phyloP scores from a whole-genome alignment of 1,140 invertebrate species.

The Bombus polaris region DNA sequence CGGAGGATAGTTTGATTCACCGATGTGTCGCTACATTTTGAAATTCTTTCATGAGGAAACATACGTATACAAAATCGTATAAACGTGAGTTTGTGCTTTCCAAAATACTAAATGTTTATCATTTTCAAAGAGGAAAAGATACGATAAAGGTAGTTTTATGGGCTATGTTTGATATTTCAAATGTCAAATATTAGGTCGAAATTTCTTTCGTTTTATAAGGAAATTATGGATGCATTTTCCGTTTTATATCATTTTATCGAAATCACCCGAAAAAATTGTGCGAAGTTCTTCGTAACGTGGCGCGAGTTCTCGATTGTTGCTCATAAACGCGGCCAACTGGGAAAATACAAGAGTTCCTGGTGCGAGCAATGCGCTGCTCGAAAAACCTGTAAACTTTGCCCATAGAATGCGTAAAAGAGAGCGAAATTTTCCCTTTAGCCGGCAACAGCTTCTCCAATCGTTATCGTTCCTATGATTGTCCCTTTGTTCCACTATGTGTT shows the following conservation, averaged over 20 bases:
- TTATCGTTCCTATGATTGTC: neutral
- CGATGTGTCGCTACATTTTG: neutral
- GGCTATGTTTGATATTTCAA: no score
- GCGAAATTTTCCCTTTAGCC: neutral
- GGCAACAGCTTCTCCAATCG: slow-evolving; percentile 1
- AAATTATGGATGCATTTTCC: no score
- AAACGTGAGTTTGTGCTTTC: no score
- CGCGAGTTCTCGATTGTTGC: neutral
- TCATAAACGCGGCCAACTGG: slow-evolving; percentile 21
- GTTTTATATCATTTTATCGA: neutral
- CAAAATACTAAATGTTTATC: neutral
- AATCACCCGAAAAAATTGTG: slow-evolving; percentile 39
- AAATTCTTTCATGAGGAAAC: neutral
- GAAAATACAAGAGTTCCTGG: slow-evolving; percentile 10
- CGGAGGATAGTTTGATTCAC: neutral
- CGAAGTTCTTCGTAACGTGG: neutral
- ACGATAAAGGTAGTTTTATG: neutral
- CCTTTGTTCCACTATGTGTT: neutral
- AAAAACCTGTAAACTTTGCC: slow-evolving; percentile 26
- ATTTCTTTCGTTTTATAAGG: no score
- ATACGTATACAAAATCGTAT: neutral
- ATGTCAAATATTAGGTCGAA: no score
- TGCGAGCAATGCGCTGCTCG: neutral
- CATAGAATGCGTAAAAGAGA: neutral
- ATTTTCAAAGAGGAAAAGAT: neutral